Evolutionary conservation across 2,888 invertebrate species (phyloP), one percentile per base, ranked within the genome.

Genomic region (Tupiocoris notatus): DNA sequence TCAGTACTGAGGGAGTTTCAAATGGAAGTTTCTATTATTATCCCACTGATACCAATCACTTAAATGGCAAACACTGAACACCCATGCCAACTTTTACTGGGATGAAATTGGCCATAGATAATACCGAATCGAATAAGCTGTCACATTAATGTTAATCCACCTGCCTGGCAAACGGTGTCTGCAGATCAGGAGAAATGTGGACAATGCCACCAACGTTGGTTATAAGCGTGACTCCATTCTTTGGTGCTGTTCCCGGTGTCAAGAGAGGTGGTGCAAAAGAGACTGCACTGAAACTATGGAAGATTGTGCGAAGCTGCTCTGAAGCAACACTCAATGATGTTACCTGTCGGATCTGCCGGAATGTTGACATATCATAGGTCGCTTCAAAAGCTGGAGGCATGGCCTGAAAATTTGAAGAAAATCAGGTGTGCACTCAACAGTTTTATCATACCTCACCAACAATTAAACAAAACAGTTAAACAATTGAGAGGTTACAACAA

Each of bases 171-270:
- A 95, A 93, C 7, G 91, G 90, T 1, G 91, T 89, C 67, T 90
- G 86, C 80, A 96, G 86, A 85, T 98, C 95, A 82, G 92, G 90
- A 0, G 97, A 96, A 75, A 96, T 84, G 67, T 91, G 89, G 6
- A 96, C 93, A 0, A 97, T 89, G 76, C 89, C 89, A 0, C 97
- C 97, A 23, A 91, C 91, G 77, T 91, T 89, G 0, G 95, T 94
- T 94, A 98, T 95, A 12, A 96, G 85, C 80, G 89, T 89, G 0
- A 94, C 94, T 62, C 87, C 86, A 21, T 89, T 88, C 84, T 87
- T 89, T 77, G 86, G 86, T 73, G 86, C 85, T 0, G 89, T 89
- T 21, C 90, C 88, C 0, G 96, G 96, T 83, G 92, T 90, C 24
- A 97, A 85, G 0, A 95, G 84, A 0, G 96, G 94, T 0, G 95